Evolutionary conservation across 2,113 vertebrate genomes (phyloP).

Genomic region (Mionectes macconnelli): DNA sequence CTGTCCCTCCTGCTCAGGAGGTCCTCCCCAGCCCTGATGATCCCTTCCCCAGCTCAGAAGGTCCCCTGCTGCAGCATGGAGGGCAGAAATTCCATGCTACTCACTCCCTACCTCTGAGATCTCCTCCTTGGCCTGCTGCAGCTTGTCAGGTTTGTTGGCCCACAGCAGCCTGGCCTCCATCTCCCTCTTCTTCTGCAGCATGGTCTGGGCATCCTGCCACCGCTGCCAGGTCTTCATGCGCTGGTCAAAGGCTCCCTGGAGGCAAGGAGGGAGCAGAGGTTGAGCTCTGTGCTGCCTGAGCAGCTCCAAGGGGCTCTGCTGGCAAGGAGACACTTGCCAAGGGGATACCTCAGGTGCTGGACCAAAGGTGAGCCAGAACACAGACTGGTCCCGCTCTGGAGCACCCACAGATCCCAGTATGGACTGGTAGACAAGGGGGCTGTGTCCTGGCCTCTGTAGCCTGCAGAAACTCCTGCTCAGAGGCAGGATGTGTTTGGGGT

Average conservation of each 20-base stretch:
- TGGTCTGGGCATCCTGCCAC: slow-evolving; percentile 93
- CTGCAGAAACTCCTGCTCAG: neutral
- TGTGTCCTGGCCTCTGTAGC: neutral
- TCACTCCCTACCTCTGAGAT: slow-evolving; percentile 83
- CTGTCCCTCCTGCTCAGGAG: neutral
- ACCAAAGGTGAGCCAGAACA: neutral
- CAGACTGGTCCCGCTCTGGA: neutral
- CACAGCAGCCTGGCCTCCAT: slow-evolving; percentile 91
- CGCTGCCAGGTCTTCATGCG: slow-evolving; percentile 97
- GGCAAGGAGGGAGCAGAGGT: neutral
- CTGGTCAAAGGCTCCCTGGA: slow-evolving; percentile 93
- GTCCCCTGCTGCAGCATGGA: neutral
- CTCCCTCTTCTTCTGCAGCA: slow-evolving; percentile 95
- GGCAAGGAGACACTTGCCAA: neutral
- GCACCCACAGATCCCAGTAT: neutral
- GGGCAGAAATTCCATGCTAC: neutral
- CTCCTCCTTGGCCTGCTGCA: slow-evolving; percentile 96
- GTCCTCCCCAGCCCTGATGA: neutral
- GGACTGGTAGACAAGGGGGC: neutral
- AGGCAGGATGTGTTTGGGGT: neutral
- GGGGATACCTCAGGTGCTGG: neutral
- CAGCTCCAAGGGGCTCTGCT: neutral
- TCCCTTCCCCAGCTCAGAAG: neutral
- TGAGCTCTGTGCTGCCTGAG: neutral
- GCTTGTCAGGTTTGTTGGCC: slow-evolving; percentile 97